Evolutionary conservation across 2,797 vertebrate genomes (phyloP).

Genomic region (Gymnothorax reevesii): DNA sequence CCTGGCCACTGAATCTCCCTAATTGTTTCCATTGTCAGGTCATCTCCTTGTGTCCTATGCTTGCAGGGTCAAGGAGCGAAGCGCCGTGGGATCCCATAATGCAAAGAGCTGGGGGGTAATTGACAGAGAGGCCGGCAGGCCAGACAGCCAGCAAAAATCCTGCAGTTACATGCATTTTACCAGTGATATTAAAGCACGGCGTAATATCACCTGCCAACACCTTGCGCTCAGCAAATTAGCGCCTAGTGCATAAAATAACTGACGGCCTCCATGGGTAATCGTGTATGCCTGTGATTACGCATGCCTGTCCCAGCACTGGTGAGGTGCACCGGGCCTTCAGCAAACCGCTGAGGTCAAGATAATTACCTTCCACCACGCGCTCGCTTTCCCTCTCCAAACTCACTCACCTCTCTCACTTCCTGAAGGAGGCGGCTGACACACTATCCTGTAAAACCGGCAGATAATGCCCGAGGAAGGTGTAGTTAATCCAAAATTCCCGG

Average conservation of each 20-base stretch:
- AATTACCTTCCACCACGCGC: constrained; percentile 47
- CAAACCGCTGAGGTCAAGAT: constrained; percentile 28
- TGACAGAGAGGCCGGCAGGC: neutral
- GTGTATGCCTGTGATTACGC: constrained; percentile 45
- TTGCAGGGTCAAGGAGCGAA: neutral
- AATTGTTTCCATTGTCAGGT: neutral
- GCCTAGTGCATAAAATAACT: constrained; percentile 40
- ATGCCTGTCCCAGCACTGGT: constrained; percentile 31
- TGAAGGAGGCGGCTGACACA: constrained; percentile 43
- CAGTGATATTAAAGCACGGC: constrained; percentile 38
- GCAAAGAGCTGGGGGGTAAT: neutral
- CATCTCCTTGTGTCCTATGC: neutral
- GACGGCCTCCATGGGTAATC: constrained; percentile 28
- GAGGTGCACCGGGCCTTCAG: constrained; percentile 22
- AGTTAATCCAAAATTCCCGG: constrained; percentile 48
- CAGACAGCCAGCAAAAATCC: constrained; percentile 25
- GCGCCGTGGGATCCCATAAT: neutral
- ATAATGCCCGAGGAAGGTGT: constrained; percentile 46
- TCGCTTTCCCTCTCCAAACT: constrained; percentile 18
- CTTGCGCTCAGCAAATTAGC: constrained; percentile 42
- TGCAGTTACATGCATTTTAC: neutral
- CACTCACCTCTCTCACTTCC: constrained; percentile 43
- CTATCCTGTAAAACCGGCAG: constrained; percentile 46
- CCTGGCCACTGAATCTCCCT: neutral
- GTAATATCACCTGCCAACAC: constrained; percentile 40